Evolutionary conservation across 1,140 invertebrate species (phyloP).

Genomic region (Drosophila biarmipes): DNA sequence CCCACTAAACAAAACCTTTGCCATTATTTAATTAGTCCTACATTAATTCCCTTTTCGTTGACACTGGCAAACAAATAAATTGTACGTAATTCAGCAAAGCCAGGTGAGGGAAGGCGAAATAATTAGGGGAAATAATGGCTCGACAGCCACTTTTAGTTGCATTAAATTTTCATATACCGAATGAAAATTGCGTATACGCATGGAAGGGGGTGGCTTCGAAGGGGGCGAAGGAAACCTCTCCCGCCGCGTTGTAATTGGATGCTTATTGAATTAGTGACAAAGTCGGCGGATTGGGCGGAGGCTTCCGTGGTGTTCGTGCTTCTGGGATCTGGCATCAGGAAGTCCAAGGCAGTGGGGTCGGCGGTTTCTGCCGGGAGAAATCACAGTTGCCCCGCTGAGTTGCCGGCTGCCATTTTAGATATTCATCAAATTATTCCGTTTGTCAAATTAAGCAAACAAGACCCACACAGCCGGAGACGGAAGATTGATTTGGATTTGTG

Average conservation of each 20-base stretch:
- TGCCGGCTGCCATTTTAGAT: slow-evolving; percentile 71
- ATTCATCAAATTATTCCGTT: slow-evolving; percentile 82
- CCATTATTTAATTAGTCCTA: slow-evolving; percentile 30
- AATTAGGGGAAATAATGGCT: slow-evolving; percentile 64
- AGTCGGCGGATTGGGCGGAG: slow-evolving; percentile 38
- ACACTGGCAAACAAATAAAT: slow-evolving; percentile 27
- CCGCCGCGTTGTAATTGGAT: slow-evolving; percentile 76
- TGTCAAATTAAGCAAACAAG: slow-evolving; percentile 83
- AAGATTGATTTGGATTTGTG: slow-evolving; percentile 75
- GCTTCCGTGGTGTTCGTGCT: slow-evolving; percentile 11
- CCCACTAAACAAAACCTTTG: not conserved
- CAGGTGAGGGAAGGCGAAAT: slow-evolving; percentile 22
- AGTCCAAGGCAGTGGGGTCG: slow-evolving; percentile 1
- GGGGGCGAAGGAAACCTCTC: slow-evolving; percentile 17
- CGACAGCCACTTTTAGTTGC: slow-evolving; percentile 50
- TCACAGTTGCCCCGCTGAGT: slow-evolving; percentile 44
- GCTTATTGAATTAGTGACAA: slow-evolving; percentile 81
- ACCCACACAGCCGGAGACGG: slow-evolving; percentile 37
- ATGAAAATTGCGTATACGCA: slow-evolving; percentile 63
- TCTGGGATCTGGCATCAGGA: not conserved
- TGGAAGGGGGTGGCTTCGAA: slow-evolving; percentile 7
- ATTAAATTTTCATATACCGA: slow-evolving; percentile 73
- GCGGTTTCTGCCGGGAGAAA: not conserved
- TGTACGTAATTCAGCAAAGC: slow-evolving; percentile 27
- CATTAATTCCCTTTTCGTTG: slow-evolving; percentile 11